These are phyloP conservation scores for Ispidina picta DNA, from an alignment of 2,797 vertebrate species.

Conservation along the genomic window DNA sequence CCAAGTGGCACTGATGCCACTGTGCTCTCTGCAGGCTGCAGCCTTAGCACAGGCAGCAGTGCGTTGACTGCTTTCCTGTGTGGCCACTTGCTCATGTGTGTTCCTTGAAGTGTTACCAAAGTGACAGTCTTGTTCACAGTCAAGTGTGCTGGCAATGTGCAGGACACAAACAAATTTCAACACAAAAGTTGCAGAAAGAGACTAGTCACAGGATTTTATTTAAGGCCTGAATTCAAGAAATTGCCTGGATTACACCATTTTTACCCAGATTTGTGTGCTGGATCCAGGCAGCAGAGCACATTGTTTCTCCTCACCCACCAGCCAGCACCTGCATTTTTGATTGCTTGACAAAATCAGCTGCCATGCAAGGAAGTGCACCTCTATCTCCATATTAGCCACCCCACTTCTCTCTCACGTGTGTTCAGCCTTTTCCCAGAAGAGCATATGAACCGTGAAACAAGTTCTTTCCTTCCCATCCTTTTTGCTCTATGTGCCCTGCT, in stretches of 20 bases:
- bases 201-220: conserved; percentile 19
- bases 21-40: neutral
- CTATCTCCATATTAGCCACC: neutral
- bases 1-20: neutral
- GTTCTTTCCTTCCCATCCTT: neutral
- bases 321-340: neutral
- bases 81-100: rapidly evolving
- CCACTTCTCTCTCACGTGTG: rapidly evolving
- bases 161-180: neutral
- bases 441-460: rapidly evolving
- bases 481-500: neutral
- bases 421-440: neutral
- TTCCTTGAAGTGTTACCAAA: neutral
- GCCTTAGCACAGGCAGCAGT: neutral
- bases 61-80: neutral
- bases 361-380: neutral
- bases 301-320: neutral
- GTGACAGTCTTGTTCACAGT: no score
- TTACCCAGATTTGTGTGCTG: rapidly evolving
- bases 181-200: neutral
- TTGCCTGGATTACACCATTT: neutral
- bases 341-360: neutral
- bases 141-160: neutral
- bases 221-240: neutral
- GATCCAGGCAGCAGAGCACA: neutral